Conservation (phyloP, 2,888 invertebrate genomes). For the Pammene fasciana region DNA sequence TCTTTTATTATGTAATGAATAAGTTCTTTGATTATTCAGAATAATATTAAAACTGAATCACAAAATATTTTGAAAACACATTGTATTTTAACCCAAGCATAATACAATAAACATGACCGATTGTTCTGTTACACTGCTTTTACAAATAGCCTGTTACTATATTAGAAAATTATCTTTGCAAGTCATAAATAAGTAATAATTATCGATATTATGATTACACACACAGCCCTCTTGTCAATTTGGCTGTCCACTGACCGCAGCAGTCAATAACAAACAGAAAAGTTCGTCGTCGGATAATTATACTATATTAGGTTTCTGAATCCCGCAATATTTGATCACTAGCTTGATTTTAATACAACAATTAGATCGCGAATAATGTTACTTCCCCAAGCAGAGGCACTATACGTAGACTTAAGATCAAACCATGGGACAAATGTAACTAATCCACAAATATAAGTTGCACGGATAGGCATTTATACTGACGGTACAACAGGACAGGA, state of each 20-base stretch:
- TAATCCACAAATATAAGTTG: not conserved
- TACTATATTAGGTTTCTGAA: not conserved
- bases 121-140: conserved; percentile 15
- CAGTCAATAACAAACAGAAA: conserved; percentile 26
- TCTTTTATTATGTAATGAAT: no score
- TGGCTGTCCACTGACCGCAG: conserved; percentile 52
- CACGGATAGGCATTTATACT: no score
- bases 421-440: not conserved
- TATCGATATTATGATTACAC: conserved; percentile 40
- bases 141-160: conserved; percentile 9
- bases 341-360: conserved; percentile 42
- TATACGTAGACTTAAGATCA: not conserved
- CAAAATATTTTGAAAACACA: no score
- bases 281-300: not conserved
- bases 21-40: no score
- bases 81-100: not conserved
- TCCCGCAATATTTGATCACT: conserved; percentile 26
- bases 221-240: conserved; percentile 70
- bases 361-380: conserved; percentile 45
- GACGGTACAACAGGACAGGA: no score
- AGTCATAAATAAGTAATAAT: conserved; percentile 52
- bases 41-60: no score
- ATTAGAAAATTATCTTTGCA: conserved; percentile 25
- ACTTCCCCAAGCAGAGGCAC: not conserved
- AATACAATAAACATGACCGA: not conserved